phyloP scores from a whole-genome alignment of 2,797 vertebrate species.

The Ibycter americanus region DNA sequence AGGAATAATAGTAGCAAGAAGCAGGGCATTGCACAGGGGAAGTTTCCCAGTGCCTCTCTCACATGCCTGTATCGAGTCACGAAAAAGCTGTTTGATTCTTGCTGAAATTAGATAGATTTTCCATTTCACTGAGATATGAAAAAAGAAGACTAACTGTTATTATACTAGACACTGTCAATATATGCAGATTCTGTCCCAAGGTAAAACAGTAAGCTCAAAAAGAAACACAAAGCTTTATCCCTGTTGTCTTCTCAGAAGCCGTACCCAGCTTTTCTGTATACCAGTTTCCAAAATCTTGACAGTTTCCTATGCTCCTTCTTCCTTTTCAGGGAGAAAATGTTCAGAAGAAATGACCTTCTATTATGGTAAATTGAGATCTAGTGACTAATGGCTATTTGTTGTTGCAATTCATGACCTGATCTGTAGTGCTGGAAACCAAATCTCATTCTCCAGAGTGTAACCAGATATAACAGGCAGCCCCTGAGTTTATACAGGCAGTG shows the following conservation, averaged over 20 bases:
- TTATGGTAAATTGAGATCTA: conserved; percentile 69
- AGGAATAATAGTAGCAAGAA: not conserved
- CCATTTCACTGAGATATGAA: not conserved
- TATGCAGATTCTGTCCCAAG: not conserved
- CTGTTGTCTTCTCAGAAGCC: not conserved
- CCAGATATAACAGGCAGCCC: conserved; percentile 55
- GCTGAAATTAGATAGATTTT: not conserved
- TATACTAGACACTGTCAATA: not conserved
- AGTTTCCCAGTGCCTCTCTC: not conserved
- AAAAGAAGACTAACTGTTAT: not conserved
- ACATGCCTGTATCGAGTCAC: not conserved
- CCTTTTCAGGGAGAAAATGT: conserved; percentile 35
- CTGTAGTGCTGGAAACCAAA: conserved; percentile 71
- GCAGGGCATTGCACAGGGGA: not conserved
- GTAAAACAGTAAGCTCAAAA: not conserved
- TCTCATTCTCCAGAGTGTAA: conserved; percentile 71
- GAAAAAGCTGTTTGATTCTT: not conserved
- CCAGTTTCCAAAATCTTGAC: conserved; percentile 7
- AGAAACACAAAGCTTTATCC: not conserved
- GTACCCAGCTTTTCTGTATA: not conserved
- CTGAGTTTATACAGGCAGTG: conserved; percentile 46
- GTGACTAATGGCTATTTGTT: conserved; percentile 76
- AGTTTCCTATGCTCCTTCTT: not conserved
- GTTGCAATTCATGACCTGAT: conserved; percentile 75
- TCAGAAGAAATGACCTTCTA: conserved; percentile 62